Evolutionary conservation across 2,888 invertebrate species (phyloP), one percentile per base, ranked within the genome.

Genomic region (Spodoptera picta): DNA sequence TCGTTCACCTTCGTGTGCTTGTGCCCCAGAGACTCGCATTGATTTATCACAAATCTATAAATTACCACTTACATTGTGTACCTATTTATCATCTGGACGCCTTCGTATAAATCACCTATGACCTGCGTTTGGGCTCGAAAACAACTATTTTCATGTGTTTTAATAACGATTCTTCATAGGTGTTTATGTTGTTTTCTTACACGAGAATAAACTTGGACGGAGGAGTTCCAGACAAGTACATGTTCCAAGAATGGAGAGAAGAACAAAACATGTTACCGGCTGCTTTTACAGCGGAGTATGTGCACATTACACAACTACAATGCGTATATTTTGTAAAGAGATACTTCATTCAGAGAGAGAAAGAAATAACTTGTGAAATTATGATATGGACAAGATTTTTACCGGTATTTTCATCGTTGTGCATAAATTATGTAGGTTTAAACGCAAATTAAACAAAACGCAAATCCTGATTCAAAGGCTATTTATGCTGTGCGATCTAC

Each of bases 41-140:
- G 82, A 85, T 85, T 83, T 85, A 84, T 82, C 73, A 76, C 78
- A 74, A 74, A 75, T 73, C 79, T 81, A 82, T 82, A 83, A 84
- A 83, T 84, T 83, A 82, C 77, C 78, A 82, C 77, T 83, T 79
- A 82, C 75, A 82, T 79, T 81, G 79, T 80, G 70, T 78, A 77
- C 70, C 77, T 79, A 80, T 79, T 81, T 77, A 81, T 81, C 80
- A 77, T 77, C 54, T 66, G 66, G 61, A 66, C 63, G 53, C 57
- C 69, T 62, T 61, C 66, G 61, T 66, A 75, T 79, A 79, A 83
- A 81, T 82, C 74, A 72, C 68, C 66, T 65, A 62, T 60, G 52
- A 61, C 58, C 62, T 75, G 14, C n/a, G 14, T 52, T 64, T 45
- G 7, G 48, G 47, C 36, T 70, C 46, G 41, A 59, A 48, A 75